Evolutionary conservation across 2,113 vertebrate genomes (phyloP).

Genomic region (Hemibagrus wyckioides): DNA sequence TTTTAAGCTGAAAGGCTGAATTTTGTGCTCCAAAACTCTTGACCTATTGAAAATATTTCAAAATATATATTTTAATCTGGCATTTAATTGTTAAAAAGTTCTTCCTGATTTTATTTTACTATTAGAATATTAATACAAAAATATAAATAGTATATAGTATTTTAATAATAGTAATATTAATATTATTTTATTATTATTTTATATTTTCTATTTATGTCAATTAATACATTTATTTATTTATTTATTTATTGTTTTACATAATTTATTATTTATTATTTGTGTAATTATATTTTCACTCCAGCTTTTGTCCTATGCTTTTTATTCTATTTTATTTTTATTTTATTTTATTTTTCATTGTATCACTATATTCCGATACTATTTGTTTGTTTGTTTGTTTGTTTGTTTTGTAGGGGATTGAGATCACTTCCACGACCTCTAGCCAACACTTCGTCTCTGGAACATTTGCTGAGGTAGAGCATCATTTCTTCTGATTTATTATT

Average conservation of each 20-base stretch:
- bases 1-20: not conserved
- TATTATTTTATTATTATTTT: not conserved
- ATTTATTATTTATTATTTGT: no score
- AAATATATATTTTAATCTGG: not conserved
- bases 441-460: slow-evolving; percentile 83
- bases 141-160: no score
- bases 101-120: no score
- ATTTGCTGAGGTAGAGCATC: slow-evolving; percentile 66
- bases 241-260: no score
- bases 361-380: not conserved
- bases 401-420: slow-evolving; percentile 78
- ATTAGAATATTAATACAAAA: no score
- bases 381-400: not conserved
- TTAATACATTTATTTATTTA: no score
- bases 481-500: not conserved
- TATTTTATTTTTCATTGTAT: not conserved
- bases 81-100: not conserved
- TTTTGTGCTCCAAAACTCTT: not conserved
- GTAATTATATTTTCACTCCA: no score
- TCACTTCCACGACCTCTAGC: slow-evolving; percentile 82
- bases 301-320: no score
- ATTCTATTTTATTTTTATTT: no score
- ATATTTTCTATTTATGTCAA: not conserved
- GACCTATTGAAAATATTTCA: not conserved
- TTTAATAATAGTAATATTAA: no score